Evolutionary conservation across 1,140 invertebrate genomes (phyloP).

Genomic region (Magallana angulata): DNA sequence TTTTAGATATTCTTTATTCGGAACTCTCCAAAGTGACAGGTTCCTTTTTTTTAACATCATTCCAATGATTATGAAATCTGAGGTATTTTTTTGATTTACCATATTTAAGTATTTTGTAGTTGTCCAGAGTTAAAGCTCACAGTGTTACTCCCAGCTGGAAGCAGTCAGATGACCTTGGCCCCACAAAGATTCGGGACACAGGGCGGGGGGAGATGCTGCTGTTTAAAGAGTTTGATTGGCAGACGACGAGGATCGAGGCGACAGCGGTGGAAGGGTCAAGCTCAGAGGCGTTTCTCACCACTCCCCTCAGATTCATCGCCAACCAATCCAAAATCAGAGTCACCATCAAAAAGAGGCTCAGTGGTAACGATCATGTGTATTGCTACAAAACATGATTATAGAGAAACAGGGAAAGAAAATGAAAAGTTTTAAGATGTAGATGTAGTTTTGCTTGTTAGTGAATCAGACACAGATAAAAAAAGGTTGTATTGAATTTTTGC

Average conservation of each 20-base stretch:
- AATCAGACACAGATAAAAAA: too few species aligned
- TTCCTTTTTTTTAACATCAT: background rate
- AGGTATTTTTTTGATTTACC: background rate
- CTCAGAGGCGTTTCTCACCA: slow-evolving; percentile 76
- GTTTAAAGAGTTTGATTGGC: slow-evolving; percentile 99
- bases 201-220: slow-evolving; percentile 93
- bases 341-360: slow-evolving; percentile 95
- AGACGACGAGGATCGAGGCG: slow-evolving; percentile 96
- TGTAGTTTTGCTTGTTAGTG: too few species aligned
- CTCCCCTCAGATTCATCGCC: slow-evolving; percentile 94
- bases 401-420: background rate
- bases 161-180: slow-evolving; percentile 87
- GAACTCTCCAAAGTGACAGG: too few species aligned
- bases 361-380: slow-evolving; percentile 82
- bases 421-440: background rate
- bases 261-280: slow-evolving; percentile 75
- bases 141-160: slow-evolving; percentile 95
- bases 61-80: background rate
- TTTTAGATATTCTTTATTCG: too few species aligned
- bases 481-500: too few species aligned
- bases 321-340: slow-evolving; percentile 97
- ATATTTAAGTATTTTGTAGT: slow-evolving; percentile 81
- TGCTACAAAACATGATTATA: background rate
- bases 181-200: slow-evolving; percentile 94
- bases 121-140: slow-evolving; percentile 94